A percentile compares a stretch with the other conserved stretches of the same genome.
These are phyloP conservation scores for Rhagophthalmus giganteus DNA, from an alignment of 2,888 invertebrate genomes.

Conservation along the genomic window DNA sequence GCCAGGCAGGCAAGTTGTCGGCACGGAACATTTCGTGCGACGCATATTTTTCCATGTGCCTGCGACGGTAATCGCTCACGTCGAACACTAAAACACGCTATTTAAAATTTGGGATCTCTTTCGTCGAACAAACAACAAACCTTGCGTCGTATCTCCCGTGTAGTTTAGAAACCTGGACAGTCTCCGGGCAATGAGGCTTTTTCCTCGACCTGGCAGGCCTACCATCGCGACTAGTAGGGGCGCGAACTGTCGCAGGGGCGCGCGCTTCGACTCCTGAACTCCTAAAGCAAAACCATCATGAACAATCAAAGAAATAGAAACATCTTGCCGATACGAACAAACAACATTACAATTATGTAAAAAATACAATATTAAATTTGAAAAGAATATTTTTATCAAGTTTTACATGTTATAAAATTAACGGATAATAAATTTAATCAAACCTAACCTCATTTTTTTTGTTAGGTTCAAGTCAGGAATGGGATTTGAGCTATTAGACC, in stretches of 20 bases:
- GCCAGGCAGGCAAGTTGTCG: conserved; percentile 80
- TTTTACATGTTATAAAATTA: too few species aligned
- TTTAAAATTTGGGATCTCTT: conserved; percentile 1
- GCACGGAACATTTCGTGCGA: conserved; percentile 88
- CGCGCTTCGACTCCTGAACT: conserved; percentile 14
- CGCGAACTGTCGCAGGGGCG: conserved; percentile 58
- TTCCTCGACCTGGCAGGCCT: conserved; percentile 89
- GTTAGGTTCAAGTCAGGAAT: too few species aligned
- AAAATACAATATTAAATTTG: too few species aligned
- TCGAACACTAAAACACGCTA: conserved; percentile 75
- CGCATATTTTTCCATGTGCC: conserved; percentile 78
- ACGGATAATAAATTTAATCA: too few species aligned
- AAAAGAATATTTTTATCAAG: too few species aligned
- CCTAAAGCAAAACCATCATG: too few species aligned
- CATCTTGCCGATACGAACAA: too few species aligned
- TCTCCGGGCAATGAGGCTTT: conserved; percentile 87
- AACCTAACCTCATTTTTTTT: too few species aligned
- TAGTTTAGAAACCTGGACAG: conserved; percentile 87
- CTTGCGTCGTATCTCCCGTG: conserved; percentile 85
- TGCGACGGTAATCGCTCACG: conserved; percentile 87
- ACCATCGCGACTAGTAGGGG: conserved; percentile 86
- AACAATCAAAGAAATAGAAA: too few species aligned
- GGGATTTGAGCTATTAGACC: too few species aligned
- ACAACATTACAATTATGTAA: too few species aligned
- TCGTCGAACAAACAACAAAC: conserved; percentile 57